Conservation (phyloP, 2,888 invertebrate species). For the Cerceris rybyensis region DNA sequence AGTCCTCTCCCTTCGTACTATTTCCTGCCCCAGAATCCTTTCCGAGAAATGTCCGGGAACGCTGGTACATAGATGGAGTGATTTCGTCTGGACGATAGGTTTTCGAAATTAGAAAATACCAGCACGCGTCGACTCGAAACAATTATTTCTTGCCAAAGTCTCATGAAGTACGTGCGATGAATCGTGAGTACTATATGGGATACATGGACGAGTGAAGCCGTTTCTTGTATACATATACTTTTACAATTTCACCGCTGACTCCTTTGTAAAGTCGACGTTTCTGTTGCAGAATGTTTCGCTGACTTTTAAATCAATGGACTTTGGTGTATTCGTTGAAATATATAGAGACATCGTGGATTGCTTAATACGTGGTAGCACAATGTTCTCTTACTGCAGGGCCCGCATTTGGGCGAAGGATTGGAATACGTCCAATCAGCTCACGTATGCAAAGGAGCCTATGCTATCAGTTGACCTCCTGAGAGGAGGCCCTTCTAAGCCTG, state of each 20-base stretch:
- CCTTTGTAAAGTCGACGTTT: background rate
- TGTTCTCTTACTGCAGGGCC: no score
- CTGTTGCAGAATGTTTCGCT: no score
- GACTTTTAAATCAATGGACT: no score
- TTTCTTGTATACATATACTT: background rate
- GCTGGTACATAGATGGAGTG: constrained; percentile 27
- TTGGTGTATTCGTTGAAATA: no score
- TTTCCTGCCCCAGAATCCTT: constrained; percentile 19
- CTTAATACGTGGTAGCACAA: no score
- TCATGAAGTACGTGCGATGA: constrained; percentile 65
- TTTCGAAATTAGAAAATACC: constrained; percentile 68
- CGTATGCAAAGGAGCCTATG: no score
- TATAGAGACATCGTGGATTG: no score
- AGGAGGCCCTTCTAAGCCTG: no score
- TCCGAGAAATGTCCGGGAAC: constrained; percentile 14
- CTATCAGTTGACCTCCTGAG: no score
- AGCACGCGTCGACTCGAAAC: constrained; percentile 63
- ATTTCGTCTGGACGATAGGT: constrained; percentile 56
- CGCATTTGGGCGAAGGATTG: no score
- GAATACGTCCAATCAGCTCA: no score
- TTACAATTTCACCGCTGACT: background rate
- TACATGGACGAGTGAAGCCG: background rate
- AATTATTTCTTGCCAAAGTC: constrained; percentile 67
- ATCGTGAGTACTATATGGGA: constrained; percentile 38
- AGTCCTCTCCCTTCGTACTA: constrained; percentile 18